Conservation (phyloP, 2,113 vertebrate genomes). For the Sorex fumeus region DNA sequence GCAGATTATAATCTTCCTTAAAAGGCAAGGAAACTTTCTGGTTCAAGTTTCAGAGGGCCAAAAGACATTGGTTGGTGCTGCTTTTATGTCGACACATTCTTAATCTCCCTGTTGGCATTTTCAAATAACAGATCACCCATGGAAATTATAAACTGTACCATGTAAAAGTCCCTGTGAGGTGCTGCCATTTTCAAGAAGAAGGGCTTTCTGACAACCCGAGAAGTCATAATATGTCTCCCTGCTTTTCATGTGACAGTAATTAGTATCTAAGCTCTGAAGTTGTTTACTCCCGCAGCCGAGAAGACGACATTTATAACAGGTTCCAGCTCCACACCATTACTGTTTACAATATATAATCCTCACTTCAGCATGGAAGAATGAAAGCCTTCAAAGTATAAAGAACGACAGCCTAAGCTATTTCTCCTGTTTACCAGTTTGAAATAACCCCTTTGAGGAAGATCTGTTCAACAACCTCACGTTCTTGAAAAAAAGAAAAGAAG, state of each 20-base stretch:
- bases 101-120: slow-evolving; percentile 77
- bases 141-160: slow-evolving; percentile 76
- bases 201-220: slow-evolving; percentile 63
- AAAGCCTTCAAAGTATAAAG: slow-evolving; percentile 67
- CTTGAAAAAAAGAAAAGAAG: slow-evolving; percentile 43
- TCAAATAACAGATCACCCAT: slow-evolving; percentile 78
- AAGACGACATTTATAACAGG: slow-evolving; percentile 74
- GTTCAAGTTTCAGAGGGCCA: slow-evolving; percentile 67
- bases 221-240: slow-evolving; percentile 72
- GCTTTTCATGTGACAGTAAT: slow-evolving; percentile 80
- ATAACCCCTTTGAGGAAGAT: slow-evolving; percentile 41
- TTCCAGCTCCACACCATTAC: slow-evolving; percentile 63
- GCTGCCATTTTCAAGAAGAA: slow-evolving; percentile 80
- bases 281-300: slow-evolving; percentile 52
- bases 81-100: slow-evolving; percentile 75
- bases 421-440: slow-evolving; percentile 27
- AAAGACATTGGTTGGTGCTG: slow-evolving; percentile 66
- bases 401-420: slow-evolving; percentile 14
- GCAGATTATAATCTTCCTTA: slow-evolving; percentile 80
- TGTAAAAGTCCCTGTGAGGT: slow-evolving; percentile 75
- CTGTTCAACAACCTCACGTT: slow-evolving; percentile 23
- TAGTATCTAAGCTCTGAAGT: slow-evolving; percentile 76
- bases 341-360: slow-evolving; percentile 62
- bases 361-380: slow-evolving; percentile 58
- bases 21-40: slow-evolving; percentile 68